phyloP scores from a whole-genome alignment of 1,140 invertebrate genomes.

The Nixonia krombeini region DNA sequence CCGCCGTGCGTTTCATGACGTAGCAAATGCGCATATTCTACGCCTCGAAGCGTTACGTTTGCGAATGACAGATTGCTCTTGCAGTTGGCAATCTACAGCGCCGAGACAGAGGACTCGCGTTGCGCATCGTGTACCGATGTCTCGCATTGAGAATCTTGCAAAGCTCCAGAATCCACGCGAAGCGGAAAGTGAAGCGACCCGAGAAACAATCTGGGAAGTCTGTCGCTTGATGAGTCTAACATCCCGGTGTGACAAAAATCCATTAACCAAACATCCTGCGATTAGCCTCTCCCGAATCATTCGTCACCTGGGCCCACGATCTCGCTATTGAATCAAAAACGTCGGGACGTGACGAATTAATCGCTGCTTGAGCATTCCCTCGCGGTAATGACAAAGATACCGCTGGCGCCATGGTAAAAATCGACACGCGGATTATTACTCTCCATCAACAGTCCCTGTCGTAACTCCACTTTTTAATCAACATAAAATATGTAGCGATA shows the following conservation, averaged over 20 bases:
- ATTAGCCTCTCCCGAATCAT: too few relatives aligned
- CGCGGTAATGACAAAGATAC: too few relatives aligned
- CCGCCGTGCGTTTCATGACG: slow-evolving; percentile 46
- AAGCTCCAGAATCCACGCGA: slow-evolving; percentile 40
- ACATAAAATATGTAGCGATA: background rate
- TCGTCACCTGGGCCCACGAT: too few relatives aligned
- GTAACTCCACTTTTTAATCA: too few relatives aligned
- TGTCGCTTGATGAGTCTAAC: slow-evolving; percentile 36
- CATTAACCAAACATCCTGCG: too few relatives aligned
- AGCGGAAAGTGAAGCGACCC: slow-evolving; percentile 50
- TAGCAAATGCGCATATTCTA: slow-evolving; percentile 50
- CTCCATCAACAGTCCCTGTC: too few relatives aligned
- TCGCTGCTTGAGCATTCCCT: too few relatives aligned
- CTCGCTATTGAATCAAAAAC: too few relatives aligned
- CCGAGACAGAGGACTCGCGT: slow-evolving; percentile 44
- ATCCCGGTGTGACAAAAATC: too few relatives aligned
- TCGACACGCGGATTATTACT: too few relatives aligned
- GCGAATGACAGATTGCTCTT: slow-evolving; percentile 49
- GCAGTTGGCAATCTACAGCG: slow-evolving; percentile 50
- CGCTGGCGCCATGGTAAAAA: too few relatives aligned
- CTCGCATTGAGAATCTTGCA: slow-evolving; percentile 45
- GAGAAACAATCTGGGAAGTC: slow-evolving; percentile 40
- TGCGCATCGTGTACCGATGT: slow-evolving; percentile 46
- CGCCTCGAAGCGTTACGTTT: slow-evolving; percentile 46
- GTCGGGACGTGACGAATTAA: too few relatives aligned